Base-by-base conservation (phyloP, 2,797 vertebrate genomes). In the Myoxocephalus aenaeus region DNA sequence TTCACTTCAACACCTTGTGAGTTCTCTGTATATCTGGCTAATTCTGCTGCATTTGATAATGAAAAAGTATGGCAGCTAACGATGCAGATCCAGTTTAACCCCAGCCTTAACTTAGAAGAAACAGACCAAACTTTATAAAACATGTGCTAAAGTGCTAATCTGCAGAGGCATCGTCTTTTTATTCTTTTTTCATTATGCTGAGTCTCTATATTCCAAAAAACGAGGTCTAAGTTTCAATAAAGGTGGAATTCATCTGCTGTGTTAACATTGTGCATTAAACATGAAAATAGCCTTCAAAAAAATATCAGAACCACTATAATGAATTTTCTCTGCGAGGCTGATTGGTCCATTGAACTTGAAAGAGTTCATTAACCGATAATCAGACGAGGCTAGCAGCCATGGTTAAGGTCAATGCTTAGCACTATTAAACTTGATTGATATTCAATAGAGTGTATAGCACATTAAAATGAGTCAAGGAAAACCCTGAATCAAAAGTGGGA, bases 281-380 rank as follows among this genome's bases (percentile, higher is more conserved):
- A 88, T 88, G 80, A 91, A 93, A 90, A 91, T 79, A 81, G 81
- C 82, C 84, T 89, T 75, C 57, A 82, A 88, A 68, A 46, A 67
- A 36, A 90, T 81, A 81, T 86, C 74, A 22, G 80, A 89, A 90
- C 86, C 63, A 85, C 82, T 85, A 87, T 92, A 93, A 94, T 92
- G 89, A 89, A 87, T 91, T 92, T 91, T 92, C 78, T 81, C 87
- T 89, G 89, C 80, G 89, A 89, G 87, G 92, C 74, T 78, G 89
- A 90, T 89, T 87, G 88, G 83, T 86, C 84, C 88, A 92, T 71
- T 92, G 89, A 92, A 90, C 80, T 90, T 90, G 89, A 93, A 92
- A 92, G 82, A 93, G 87, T 93, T 94, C 82, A 94, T 95, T 93
- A 94, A 89, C 79, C 77, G 63, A 88, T 93, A 91, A 93, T 91